Base-by-base conservation (phyloP, 2,888 invertebrate species). In the Amblyjoppa fuscipennis region DNA sequence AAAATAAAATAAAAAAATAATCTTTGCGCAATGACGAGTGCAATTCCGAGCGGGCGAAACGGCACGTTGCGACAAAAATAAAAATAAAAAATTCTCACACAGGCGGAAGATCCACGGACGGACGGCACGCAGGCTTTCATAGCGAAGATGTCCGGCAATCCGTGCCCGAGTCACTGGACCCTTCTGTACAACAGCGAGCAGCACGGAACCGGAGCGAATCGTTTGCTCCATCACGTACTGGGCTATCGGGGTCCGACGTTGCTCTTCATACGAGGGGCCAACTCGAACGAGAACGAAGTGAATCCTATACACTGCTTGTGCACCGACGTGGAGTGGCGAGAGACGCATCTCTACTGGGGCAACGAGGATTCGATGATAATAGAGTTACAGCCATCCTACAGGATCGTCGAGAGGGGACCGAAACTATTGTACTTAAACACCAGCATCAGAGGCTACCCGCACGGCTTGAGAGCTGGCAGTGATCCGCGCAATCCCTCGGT, bases 391-490 rank as follows among this genome's bases (percentile, higher is more conserved):
- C 97, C 97, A 61, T 96, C 96, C 95, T 97, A 94, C 94, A 96
- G 94, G 53, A 88, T 93, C 38, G 92, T 96, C 83, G 96, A 96
- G 89, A 95, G 94, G 86, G 96, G 96, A 28, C 95, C 97, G 0
- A 98, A 98, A 93, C 96, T 98, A 95, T 93, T 98, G 90, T 98
- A 98, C 94, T 96, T 98, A 92, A 98, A 98, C 94, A 96, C 97
- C 31, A 95, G 95, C 4, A 97, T 98, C 90, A 96, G 98, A 83
- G 98, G 98, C 0, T 97, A 98, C 93, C 98, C 98, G 0, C 96
- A 96, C 90, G 98, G 98, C 0, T 95, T 99, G 61, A 96, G 98
- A 76, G 97, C 97, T 3, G 98, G 98, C 4, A 95, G 96, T 51
- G 97, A 98, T 95, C 97, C 98, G 0, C 96, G 97, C 82, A 96